phyloP scores from a whole-genome alignment of 2,113 vertebrate genomes.

The Glareola pratincola region DNA sequence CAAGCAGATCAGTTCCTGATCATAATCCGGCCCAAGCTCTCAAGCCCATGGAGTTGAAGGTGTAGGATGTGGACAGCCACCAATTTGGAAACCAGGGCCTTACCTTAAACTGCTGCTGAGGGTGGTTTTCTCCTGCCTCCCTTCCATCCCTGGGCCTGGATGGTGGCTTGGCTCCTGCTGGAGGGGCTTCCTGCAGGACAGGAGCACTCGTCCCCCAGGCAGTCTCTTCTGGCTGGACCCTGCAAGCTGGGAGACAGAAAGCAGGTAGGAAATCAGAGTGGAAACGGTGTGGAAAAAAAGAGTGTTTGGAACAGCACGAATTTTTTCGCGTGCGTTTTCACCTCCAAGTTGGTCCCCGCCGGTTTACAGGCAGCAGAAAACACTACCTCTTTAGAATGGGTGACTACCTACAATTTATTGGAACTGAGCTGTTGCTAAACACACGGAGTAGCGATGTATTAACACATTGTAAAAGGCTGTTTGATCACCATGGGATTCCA shows the following conservation, averaged over 20 bases:
- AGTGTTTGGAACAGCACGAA: neutral
- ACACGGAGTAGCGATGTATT: constrained; percentile 45
- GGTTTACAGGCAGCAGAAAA: neutral
- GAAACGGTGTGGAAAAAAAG: neutral
- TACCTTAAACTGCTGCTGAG: neutral
- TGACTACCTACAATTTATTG: constrained; percentile 46
- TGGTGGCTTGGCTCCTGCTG: neutral
- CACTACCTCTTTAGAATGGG: constrained; percentile 12
- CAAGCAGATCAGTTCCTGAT: neutral
- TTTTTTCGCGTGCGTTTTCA: neutral
- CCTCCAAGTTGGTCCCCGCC: neutral
- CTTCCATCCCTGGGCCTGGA: neutral
- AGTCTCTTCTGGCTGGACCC: neutral
- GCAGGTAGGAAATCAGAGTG: neutral
- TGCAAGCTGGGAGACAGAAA: neutral
- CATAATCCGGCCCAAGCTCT: neutral
- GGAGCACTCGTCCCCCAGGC: fast-evolving
- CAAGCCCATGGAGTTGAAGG: neutral
- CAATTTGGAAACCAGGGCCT: neutral
- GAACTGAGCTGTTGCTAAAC: constrained; percentile 48
- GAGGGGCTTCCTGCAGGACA: neutral
- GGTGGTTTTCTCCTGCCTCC: neutral
- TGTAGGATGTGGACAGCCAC: too few relatives aligned
- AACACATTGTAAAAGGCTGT: constrained; percentile 62
- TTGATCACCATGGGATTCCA: constrained; percentile 65